phyloP scores from a whole-genome alignment of 2,797 vertebrate species.

The Furcifer pardalis region DNA sequence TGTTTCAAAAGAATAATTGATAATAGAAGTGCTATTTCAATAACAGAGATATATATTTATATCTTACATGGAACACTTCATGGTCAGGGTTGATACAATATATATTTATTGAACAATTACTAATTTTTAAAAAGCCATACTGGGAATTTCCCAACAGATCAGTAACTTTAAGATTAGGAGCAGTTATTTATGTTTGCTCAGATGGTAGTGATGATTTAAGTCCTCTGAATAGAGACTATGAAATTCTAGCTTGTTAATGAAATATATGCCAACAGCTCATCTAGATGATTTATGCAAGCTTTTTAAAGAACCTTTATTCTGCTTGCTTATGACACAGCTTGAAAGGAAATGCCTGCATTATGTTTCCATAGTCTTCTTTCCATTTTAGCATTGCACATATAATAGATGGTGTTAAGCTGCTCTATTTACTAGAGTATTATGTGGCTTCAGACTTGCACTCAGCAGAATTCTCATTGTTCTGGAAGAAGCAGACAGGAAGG shows the following conservation, averaged over 20 bases:
- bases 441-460: background rate
- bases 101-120: slow-evolving; percentile 26
- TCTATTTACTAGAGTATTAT: background rate
- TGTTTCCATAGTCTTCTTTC: background rate
- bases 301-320: slow-evolving; percentile 22
- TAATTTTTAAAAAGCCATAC: slow-evolving; percentile 15
- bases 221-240: slow-evolving; percentile 10
- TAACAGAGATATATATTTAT: slow-evolving; percentile 31
- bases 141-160: slow-evolving; percentile 23
- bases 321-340: background rate
- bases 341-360: background rate
- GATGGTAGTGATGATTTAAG: slow-evolving; percentile 20
- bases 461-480: background rate
- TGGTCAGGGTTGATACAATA: slow-evolving; percentile 4
- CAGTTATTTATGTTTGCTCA: slow-evolving; percentile 26
- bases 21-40: slow-evolving; percentile 21
- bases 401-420: background rate
- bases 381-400: background rate
- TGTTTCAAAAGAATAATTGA: slow-evolving; percentile 11
- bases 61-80: slow-evolving; percentile 19
- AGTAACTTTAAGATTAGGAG: slow-evolving; percentile 31
- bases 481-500: too few species aligned
- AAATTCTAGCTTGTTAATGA: slow-evolving; percentile 20
- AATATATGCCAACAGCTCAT: background rate
- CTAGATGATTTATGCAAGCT: slow-evolving; percentile 28